These are phyloP conservation scores for Anadara kagoshimensis DNA, from an alignment of 1,140 invertebrate species.

Conservation along the genomic window DNA sequence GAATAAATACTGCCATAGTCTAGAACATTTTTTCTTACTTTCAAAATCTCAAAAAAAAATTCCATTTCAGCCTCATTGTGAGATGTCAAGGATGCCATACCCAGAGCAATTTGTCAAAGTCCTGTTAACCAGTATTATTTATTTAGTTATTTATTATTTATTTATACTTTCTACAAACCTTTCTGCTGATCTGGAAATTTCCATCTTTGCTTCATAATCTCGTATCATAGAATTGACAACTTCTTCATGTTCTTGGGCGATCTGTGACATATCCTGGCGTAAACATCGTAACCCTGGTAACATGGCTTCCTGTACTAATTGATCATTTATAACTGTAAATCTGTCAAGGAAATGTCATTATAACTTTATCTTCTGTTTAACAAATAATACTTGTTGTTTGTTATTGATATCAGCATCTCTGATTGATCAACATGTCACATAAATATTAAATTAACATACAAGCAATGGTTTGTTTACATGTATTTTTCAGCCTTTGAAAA, in stretches of 20 bases:
- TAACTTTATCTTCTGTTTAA: background rate
- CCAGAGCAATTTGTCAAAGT: background rate
- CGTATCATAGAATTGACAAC: conserved; percentile 72
- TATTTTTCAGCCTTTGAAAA: conserved; percentile 7
- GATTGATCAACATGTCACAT: background rate
- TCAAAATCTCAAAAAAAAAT: too few relatives aligned
- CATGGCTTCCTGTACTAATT: conserved; percentile 72
- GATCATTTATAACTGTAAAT: conserved; percentile 70
- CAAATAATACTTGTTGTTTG: background rate
- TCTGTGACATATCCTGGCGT: conserved; percentile 66
- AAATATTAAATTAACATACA: too few relatives aligned
- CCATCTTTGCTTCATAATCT: conserved; percentile 72
- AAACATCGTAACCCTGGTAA: conserved; percentile 73
- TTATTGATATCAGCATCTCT: background rate
- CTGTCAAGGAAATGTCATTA: conserved; percentile 52
- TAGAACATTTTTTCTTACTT: too few relatives aligned
- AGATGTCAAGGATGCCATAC: too few relatives aligned
- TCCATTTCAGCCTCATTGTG: too few relatives aligned
- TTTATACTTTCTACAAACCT: background rate
- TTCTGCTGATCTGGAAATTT: conserved; percentile 61
- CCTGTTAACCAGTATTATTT: too few relatives aligned
- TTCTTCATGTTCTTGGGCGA: conserved; percentile 71
- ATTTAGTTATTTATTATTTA: too few relatives aligned
- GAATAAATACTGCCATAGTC: too few relatives aligned
- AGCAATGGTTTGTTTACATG: background rate